phyloP scores from a whole-genome alignment of 2,113 vertebrate genomes.

The Python bivittatus region DNA sequence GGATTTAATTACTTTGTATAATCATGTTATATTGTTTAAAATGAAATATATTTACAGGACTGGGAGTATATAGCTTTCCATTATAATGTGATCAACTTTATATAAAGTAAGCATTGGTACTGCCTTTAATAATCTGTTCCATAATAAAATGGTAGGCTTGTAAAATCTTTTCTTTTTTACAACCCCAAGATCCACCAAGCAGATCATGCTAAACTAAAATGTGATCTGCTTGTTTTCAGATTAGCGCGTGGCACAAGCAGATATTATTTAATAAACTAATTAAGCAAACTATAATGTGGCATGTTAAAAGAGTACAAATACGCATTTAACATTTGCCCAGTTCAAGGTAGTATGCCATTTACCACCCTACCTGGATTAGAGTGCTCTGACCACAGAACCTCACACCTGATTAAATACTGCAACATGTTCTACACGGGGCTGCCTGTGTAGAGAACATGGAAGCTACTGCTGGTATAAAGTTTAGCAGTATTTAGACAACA shows the following conservation, averaged over 20 bases:
- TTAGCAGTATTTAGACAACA: background rate
- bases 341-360: background rate
- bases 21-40: background rate
- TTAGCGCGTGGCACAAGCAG: background rate
- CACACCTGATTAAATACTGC: background rate
- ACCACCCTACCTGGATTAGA: background rate
- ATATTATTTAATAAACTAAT: background rate
- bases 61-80: background rate
- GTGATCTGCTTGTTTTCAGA: too few species aligned
- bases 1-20: background rate
- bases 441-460: background rate
- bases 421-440: background rate
- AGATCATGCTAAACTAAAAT: background rate
- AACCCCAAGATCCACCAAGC: background rate
- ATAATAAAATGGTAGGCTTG: background rate
- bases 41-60: background rate
- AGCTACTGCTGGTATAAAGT: background rate
- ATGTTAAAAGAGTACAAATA: background rate
- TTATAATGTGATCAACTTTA: background rate
- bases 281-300: background rate
- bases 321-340: background rate
- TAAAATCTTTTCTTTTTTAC: background rate
- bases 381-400: background rate
- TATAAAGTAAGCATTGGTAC: conserved; percentile 3
- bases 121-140: background rate